These are phyloP conservation scores for Oostethus manadensis DNA, from an alignment of 2,113 vertebrate species.

Conservation along the genomic window DNA sequence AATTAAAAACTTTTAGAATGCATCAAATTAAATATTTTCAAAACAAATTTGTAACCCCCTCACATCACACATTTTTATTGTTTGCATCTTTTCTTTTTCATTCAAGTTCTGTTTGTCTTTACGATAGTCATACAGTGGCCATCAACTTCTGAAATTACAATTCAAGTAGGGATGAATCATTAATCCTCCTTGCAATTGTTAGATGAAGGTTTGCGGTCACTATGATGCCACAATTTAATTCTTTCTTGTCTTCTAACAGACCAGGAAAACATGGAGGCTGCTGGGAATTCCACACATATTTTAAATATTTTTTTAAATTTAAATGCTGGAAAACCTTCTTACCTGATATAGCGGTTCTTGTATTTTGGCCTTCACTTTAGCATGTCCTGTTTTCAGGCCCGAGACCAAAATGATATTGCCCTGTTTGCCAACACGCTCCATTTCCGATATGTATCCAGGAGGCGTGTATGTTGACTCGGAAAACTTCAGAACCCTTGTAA, in stretches of 20 bases:
- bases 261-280: background rate
- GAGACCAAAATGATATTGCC: constrained; percentile 75
- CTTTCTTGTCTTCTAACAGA: background rate
- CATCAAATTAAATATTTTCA: background rate
- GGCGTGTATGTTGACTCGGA: constrained; percentile 90
- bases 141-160: constrained; percentile 2
- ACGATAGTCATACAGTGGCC: background rate
- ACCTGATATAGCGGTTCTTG: constrained; percentile 73
- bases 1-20: background rate
- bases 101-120: background rate
- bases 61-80: background rate
- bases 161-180: background rate
- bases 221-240: constrained; percentile 3
- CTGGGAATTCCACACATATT: constrained; percentile 1
- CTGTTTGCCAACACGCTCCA: constrained; percentile 92
- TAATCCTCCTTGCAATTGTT: constrained; percentile 13
- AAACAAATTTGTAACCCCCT: background rate
- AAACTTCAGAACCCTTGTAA: constrained; percentile 84
- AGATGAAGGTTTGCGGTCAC: constrained; percentile 5
- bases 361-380: constrained; percentile 78
- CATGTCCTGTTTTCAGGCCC: constrained; percentile 77
- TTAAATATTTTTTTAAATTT: background rate
- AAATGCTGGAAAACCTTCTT: constrained; percentile 1
- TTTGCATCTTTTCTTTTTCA: background rate
- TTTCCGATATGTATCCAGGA: constrained; percentile 87